phyloP scores from a whole-genome alignment of 2,113 vertebrate genomes.

The Peromyscus leucopus region DNA sequence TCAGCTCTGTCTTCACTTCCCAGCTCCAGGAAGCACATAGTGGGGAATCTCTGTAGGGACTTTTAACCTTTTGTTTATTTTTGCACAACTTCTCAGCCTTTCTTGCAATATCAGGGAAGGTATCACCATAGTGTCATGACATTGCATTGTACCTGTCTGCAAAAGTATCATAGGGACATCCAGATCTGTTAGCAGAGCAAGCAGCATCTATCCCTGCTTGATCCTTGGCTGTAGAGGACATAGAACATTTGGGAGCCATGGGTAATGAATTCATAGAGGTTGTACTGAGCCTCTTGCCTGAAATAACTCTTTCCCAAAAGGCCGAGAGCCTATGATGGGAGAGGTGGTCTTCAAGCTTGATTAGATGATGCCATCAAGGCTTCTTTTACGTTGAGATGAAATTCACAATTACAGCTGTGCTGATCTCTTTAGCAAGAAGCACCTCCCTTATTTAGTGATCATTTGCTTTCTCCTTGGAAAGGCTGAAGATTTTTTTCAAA shows the following conservation, averaged over 20 bases:
- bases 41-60: neutral
- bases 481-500: neutral
- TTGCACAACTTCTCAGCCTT: neutral
- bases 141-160: neutral
- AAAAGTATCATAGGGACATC: neutral
- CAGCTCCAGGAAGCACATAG: neutral
- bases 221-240: neutral
- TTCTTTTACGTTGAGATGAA: neutral
- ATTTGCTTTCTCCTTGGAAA: neutral
- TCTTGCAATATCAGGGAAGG: neutral
- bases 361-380: neutral
- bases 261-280: neutral
- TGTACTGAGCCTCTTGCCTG: neutral
- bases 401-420: neutral
- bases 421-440: neutral
- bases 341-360: neutral
- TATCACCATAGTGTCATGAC: neutral
- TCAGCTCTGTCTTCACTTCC: neutral
- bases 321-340: neutral
- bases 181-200: neutral
- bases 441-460: neutral
- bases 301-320: neutral
- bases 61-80: neutral
- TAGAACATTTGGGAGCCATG: neutral
- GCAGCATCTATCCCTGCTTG: neutral